Percentiles rank a stretch among this genome's conserved stretches.
Evolutionary conservation across 1,140 invertebrate genomes (phyloP).

Genomic region (Ips nitidus): DNA sequence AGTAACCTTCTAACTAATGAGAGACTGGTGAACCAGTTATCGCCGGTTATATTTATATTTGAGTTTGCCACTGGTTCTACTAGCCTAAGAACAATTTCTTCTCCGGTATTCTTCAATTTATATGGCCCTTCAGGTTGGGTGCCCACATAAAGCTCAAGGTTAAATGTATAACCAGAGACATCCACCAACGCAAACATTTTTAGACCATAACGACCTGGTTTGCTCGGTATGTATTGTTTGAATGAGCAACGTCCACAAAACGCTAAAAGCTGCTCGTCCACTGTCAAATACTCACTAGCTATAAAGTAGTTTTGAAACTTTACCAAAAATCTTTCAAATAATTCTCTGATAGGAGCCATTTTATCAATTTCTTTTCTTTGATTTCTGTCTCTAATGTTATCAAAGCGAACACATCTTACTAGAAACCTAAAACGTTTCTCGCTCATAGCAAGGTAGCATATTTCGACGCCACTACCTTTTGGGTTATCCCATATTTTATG

Average conservation of each 20-base stretch:
- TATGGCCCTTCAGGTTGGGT: slow-evolving; percentile 45
- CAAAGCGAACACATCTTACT: slow-evolving; percentile 11
- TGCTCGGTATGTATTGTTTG: slow-evolving; percentile 52
- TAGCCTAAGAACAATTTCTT: slow-evolving; percentile 30
- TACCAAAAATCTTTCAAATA: slow-evolving; percentile 46
- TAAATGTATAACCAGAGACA: slow-evolving; percentile 45
- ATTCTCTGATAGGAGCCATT: slow-evolving; percentile 49
- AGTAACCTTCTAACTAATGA: slow-evolving; percentile 22
- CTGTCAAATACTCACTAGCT: slow-evolving; percentile 4
- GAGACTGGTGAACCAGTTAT: slow-evolving; percentile 38
- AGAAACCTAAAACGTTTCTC: slow-evolving; percentile 35
- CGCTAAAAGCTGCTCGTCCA: slow-evolving; percentile 11
- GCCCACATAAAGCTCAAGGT: slow-evolving; percentile 49
- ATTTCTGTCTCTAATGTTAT: slow-evolving; percentile 11
- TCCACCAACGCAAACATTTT: slow-evolving; percentile 50
- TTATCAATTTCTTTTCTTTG: slow-evolving; percentile 42
- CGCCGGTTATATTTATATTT: slow-evolving; percentile 31
- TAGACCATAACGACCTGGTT: slow-evolving; percentile 50
- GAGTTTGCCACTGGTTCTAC: slow-evolving; percentile 24
- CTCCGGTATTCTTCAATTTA: slow-evolving; percentile 21
- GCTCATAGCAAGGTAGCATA: slow-evolving; percentile 29
- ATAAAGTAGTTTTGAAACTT: slow-evolving; percentile 12
- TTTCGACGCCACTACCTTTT: slow-evolving; percentile 42
- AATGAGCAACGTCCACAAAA: slow-evolving; percentile 50
- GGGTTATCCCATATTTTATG: slow-evolving; percentile 42